Evolutionary conservation across 1,140 invertebrate species (phyloP).

Genomic region (Ips typographus): DNA sequence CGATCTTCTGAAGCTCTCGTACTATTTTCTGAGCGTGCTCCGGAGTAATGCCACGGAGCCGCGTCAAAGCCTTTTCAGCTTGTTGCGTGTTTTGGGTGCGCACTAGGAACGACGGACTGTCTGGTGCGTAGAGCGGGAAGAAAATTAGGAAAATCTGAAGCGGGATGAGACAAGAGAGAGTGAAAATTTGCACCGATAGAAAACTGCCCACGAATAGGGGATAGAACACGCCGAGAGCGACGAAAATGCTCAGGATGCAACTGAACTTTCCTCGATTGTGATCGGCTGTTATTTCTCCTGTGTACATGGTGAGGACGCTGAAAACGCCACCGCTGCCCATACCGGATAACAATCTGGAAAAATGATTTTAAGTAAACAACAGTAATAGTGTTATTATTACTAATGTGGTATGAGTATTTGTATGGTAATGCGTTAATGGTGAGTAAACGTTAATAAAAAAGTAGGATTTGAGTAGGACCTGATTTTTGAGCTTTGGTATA

Average conservation of each 20-base stretch:
- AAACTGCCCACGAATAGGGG: slow-evolving; percentile 63
- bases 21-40: slow-evolving; percentile 43
- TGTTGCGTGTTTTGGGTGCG: slow-evolving; percentile 59
- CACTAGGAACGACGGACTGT: slow-evolving; percentile 73
- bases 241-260: slow-evolving; percentile 40
- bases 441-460: too few species aligned
- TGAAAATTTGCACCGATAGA: slow-evolving; percentile 58
- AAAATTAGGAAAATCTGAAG: slow-evolving; percentile 57
- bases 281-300: slow-evolving; percentile 55
- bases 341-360: slow-evolving; percentile 55
- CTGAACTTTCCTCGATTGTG: slow-evolving; percentile 42
- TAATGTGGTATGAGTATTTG: too few species aligned
- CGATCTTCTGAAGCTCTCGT: slow-evolving; percentile 14
- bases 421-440: too few species aligned
- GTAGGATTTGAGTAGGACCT: too few species aligned
- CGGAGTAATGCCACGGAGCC: slow-evolving; percentile 61
- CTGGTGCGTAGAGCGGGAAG: slow-evolving; percentile 60
- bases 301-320: slow-evolving; percentile 55
- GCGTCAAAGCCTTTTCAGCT: slow-evolving; percentile 63
- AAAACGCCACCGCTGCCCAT: slow-evolving; percentile 53
- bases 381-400: not conserved
- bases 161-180: slow-evolving; percentile 53
- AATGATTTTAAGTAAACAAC: not conserved
- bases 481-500: too few species aligned
- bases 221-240: slow-evolving; percentile 39